phyloP scores from a whole-genome alignment of 2,113 vertebrate species.

The Tonatia bakeri region DNA sequence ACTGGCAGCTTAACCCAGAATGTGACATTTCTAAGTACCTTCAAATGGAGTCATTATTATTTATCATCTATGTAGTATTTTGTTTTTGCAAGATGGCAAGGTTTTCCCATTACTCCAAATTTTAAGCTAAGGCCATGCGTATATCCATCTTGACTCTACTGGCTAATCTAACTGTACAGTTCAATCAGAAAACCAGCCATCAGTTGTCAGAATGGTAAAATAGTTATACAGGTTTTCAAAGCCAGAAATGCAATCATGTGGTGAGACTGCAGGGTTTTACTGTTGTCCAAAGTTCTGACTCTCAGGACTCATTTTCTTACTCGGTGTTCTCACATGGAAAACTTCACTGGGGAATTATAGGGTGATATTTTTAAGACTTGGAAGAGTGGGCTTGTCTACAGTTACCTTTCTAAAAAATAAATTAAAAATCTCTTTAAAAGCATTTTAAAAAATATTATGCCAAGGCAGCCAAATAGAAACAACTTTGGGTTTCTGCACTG shows the following conservation, averaged over 20 bases:
- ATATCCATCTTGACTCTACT: not conserved
- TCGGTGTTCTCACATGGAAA: slow-evolving; percentile 29
- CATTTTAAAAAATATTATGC: not conserved
- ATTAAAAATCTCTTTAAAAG: slow-evolving; percentile 6
- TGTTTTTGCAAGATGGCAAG: slow-evolving; percentile 23
- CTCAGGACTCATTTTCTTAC: not conserved
- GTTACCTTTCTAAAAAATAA: slow-evolving; percentile 55
- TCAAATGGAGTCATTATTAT: not conserved
- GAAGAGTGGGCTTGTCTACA: slow-evolving; percentile 12
- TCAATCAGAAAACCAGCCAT: slow-evolving; percentile 9
- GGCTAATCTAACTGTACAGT: not conserved
- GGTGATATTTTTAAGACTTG: slow-evolving; percentile 43
- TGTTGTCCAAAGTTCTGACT: not conserved
- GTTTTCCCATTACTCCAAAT: not conserved
- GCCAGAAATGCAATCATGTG: slow-evolving; percentile 5
- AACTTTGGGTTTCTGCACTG: slow-evolving; percentile 10
- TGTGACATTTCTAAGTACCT: slow-evolving; percentile 11
- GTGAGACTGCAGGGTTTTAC: not conserved
- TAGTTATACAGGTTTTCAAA: not conserved
- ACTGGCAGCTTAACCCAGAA: slow-evolving; percentile 15
- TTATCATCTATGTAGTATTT: not conserved
- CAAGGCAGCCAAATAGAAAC: not conserved
- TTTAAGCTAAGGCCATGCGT: not conserved
- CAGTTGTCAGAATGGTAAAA: slow-evolving; percentile 20
- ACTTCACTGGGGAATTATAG: not conserved